A percentile compares a stretch with the other conserved stretches of the same genome.
Evolutionary conservation across 2,888 invertebrate species (phyloP).

Genomic region (Penaeus monodon): DNA sequence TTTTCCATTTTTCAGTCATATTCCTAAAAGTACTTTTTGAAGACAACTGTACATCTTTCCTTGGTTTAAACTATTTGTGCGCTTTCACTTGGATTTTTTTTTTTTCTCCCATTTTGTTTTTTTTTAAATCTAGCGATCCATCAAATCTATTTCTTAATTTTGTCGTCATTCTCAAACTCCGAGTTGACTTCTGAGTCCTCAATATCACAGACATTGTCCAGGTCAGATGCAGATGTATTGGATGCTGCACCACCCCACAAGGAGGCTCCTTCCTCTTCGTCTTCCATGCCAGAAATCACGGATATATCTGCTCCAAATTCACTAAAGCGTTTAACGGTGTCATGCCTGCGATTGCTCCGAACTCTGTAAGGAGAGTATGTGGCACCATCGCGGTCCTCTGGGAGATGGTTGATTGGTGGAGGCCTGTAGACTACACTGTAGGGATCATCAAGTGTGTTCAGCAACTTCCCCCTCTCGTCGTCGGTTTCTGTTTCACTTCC

Average conservation of each 20-base stretch:
- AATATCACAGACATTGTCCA: slow-evolving; percentile 92
- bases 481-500: slow-evolving; percentile 68
- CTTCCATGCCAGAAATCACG: slow-evolving; percentile 58
- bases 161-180: slow-evolving; percentile 63
- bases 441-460: slow-evolving; percentile 56
- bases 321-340: slow-evolving; percentile 50
- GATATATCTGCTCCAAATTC: slow-evolving; percentile 57
- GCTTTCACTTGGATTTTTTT: too few species aligned
- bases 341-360: slow-evolving; percentile 61
- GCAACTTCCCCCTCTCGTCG: slow-evolving; percentile 65
- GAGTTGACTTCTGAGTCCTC: slow-evolving; percentile 78
- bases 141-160: slow-evolving; percentile 26
- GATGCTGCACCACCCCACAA: slow-evolving; percentile 78
- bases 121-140: too few species aligned
- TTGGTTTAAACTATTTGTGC: too few species aligned
- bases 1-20: too few species aligned
- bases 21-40: too few species aligned
- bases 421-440: slow-evolving; percentile 51
- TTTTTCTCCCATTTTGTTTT: too few species aligned
- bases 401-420: slow-evolving; percentile 47
- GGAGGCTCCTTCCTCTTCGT: slow-evolving; percentile 73
- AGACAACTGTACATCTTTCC: too few species aligned
- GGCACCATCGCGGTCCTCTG: slow-evolving; percentile 55
- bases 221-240: slow-evolving; percentile 81
- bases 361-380: slow-evolving; percentile 62